These are phyloP conservation scores for Noctua pronuba DNA, from an alignment of 2,888 invertebrate species.

Conservation along the genomic window DNA sequence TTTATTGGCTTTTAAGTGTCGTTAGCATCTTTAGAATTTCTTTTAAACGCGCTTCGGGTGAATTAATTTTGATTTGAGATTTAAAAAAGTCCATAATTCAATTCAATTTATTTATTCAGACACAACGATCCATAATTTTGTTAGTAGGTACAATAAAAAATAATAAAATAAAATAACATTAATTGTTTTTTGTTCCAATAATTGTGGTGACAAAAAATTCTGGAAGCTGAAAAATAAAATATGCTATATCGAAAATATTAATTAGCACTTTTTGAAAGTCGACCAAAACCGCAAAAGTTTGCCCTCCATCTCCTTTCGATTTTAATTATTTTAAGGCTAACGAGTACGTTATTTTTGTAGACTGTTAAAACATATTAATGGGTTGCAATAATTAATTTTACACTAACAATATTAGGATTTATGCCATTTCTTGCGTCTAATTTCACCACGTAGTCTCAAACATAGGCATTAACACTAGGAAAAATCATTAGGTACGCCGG, in stretches of 20 bases:
- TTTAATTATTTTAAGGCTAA: not conserved
- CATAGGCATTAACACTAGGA: not conserved
- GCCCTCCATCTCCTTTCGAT: not conserved
- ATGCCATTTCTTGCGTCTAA: not conserved
- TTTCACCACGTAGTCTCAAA: not conserved
- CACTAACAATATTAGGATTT: not conserved
- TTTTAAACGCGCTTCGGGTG: not conserved
- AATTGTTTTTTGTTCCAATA: not conserved
- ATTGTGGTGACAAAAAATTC: not conserved
- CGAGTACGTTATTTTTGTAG: not conserved
- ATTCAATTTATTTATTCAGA: no score
- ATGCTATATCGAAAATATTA: not conserved
- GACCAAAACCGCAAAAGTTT: not conserved
- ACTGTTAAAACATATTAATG: no score
- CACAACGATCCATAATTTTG: no score
- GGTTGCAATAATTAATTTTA: no score
- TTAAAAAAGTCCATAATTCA: no score
- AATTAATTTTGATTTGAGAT: not conserved
- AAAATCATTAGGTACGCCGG: not conserved
- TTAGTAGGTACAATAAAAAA: no score
- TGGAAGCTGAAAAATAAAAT: not conserved
- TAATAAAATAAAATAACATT: no score
- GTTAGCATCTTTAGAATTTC: slow-evolving; percentile 9
- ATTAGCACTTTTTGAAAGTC: not conserved
- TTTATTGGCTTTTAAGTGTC: slow-evolving; percentile 36